Conservation (phyloP, 2,888 invertebrate species). For the Andrena trimmerana region DNA sequence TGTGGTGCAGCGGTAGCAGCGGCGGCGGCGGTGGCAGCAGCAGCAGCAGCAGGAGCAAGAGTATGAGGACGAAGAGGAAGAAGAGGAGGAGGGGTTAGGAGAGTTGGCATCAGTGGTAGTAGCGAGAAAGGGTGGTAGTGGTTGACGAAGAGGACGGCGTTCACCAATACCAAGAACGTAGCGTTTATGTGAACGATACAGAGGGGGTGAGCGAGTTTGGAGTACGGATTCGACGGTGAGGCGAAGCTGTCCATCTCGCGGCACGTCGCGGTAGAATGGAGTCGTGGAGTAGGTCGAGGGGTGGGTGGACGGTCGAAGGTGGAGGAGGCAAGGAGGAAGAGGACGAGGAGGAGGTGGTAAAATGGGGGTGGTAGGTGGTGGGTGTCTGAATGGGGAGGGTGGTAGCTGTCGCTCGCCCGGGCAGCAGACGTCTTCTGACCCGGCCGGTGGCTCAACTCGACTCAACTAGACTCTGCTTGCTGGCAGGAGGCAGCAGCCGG, state of each 20-base stretch:
- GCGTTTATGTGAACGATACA: constrained; percentile 61
- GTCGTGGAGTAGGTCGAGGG: constrained; percentile 76
- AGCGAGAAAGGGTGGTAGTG: constrained; percentile 43
- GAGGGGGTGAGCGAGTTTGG: constrained; percentile 58
- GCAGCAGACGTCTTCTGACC: constrained; percentile 85
- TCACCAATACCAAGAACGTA: constrained; percentile 42
- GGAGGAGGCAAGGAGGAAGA: constrained; percentile 48
- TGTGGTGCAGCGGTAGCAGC: constrained; percentile 16
- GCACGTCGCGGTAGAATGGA: constrained; percentile 80
- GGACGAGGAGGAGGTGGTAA: constrained; percentile 67
- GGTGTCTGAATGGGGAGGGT: constrained; percentile 75
- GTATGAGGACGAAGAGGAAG: constrained; percentile 8
- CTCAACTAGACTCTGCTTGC: constrained; percentile 80
- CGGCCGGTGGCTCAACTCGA: constrained; percentile 85
- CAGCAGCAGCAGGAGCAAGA: constrained; percentile 11
- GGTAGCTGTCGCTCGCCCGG: constrained; percentile 85
- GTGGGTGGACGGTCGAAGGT: constrained; percentile 68
- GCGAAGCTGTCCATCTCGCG: constrained; percentile 80
- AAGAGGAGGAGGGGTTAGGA: constrained; percentile 39
- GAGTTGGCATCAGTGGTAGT: constrained; percentile 63
- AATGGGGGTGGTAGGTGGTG: constrained; percentile 69
- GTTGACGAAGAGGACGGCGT: constrained; percentile 53
- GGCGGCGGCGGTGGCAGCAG: constrained; percentile 22
- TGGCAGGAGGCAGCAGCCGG: constrained; percentile 74
- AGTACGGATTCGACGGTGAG: constrained; percentile 70